These are phyloP conservation scores for Xiphophorus couchianus DNA, from an alignment of 2,113 vertebrate species.

Conservation along the genomic window DNA sequence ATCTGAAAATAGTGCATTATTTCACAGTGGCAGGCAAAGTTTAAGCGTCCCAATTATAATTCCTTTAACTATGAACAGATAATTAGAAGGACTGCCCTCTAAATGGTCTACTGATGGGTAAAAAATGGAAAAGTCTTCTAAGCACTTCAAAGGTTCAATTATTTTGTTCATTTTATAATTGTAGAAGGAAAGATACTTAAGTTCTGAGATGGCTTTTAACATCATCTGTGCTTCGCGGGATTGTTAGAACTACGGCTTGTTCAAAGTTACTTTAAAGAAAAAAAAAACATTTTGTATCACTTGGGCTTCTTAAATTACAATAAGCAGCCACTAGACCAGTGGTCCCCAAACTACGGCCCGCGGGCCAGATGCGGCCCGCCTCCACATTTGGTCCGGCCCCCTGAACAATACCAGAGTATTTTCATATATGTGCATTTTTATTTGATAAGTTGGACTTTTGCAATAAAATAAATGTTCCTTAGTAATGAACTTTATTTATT, in stretches of 20 bases:
- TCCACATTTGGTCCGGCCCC: too few species aligned
- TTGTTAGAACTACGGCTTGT: background rate
- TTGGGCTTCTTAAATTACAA: background rate
- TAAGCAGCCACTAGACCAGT: background rate
- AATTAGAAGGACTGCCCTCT: background rate
- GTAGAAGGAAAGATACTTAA: background rate
- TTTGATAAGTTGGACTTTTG: too few species aligned
- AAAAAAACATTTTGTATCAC: background rate
- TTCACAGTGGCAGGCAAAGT: background rate
- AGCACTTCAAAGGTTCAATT: background rate
- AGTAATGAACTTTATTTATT: too few species aligned
- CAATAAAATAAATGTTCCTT: too few species aligned
- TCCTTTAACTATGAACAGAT: background rate
- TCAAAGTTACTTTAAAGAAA: background rate
- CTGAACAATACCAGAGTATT: too few species aligned
- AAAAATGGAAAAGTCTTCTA: background rate
- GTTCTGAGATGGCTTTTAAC: background rate
- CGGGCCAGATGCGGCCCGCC: too few species aligned
- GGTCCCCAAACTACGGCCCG: too few species aligned
- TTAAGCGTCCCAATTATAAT: background rate
- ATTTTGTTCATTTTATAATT: background rate
- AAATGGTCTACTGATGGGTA: background rate
- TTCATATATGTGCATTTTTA: too few species aligned
- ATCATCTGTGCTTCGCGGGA: too few species aligned
- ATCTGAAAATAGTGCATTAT: background rate